These are phyloP conservation scores for Reinhardtius hippoglossoides DNA, from an alignment of 2,113 vertebrate species.

Conservation along the genomic window DNA sequence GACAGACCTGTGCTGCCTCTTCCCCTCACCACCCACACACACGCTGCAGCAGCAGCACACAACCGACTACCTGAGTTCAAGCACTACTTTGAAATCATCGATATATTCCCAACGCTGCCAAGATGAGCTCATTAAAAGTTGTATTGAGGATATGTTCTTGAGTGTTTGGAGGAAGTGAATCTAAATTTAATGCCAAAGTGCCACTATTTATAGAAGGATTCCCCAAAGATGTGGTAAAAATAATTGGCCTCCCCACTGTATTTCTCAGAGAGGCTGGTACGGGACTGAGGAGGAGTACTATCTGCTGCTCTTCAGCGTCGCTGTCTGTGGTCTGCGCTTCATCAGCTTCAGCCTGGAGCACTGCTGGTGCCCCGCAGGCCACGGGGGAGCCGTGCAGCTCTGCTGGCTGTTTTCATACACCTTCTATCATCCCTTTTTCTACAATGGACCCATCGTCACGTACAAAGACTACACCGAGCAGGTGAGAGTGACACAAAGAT, in stretches of 20 bases:
- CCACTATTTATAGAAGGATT: conserved; percentile 11
- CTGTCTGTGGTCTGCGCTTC: conserved; percentile 91
- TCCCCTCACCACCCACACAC: not conserved
- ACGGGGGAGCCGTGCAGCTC: conserved; percentile 76
- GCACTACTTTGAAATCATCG: not conserved
- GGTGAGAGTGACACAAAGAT: conserved; percentile 75
- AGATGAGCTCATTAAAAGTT: conserved; percentile 31
- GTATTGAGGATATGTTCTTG: not conserved
- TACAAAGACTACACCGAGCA: conserved; percentile 89
- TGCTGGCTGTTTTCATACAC: conserved; percentile 89
- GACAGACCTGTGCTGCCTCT: conserved; percentile 21
- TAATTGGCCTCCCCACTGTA: conserved; percentile 32
- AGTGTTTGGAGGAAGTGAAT: not conserved
- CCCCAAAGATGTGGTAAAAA: conserved; percentile 19
- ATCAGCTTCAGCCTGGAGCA: conserved; percentile 93
- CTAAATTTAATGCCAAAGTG: conserved; percentile 10
- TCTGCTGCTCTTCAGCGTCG: conserved; percentile 91
- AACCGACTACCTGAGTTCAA: not conserved
- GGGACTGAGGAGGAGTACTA: conserved; percentile 89
- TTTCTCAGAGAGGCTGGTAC: conserved; percentile 91
- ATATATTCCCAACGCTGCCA: not conserved
- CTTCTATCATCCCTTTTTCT: conserved; percentile 96
- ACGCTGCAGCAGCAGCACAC: not conserved
- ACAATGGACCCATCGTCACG: conserved; percentile 92
- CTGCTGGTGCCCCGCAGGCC: conserved; percentile 81